Evolutionary conservation across 2,113 vertebrate species (phyloP).

Genomic region (Anoura caudifer): DNA sequence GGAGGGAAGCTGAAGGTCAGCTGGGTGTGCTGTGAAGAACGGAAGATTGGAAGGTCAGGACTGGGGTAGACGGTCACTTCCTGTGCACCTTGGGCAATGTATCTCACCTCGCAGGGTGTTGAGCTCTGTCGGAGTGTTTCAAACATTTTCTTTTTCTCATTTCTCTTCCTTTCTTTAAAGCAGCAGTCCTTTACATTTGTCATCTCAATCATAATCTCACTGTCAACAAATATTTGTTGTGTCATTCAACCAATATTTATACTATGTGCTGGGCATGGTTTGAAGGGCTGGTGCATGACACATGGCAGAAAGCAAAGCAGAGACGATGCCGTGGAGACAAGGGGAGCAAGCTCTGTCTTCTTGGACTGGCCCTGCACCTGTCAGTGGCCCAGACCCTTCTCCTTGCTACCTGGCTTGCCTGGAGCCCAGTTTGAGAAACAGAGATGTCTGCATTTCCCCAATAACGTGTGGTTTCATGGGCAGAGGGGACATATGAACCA

Average conservation of each 20-base stretch:
- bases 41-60: neutral
- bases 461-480: neutral
- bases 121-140: neutral
- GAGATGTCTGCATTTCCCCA: neutral
- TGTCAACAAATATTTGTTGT: neutral
- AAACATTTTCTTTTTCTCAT: neutral
- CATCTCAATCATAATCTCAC: neutral
- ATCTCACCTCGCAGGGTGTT: neutral
- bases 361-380: neutral
- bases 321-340: neutral
- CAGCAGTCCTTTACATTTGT: neutral
- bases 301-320: neutral
- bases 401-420: neutral
- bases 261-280: neutral
- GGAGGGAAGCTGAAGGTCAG: neutral
- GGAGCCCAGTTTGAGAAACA: neutral
- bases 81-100: too few species aligned
- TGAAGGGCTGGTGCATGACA: neutral
- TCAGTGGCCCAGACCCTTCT: neutral
- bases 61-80: neutral
- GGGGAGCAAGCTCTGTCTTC: fast-evolving
- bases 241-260: neutral
- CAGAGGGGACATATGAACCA: neutral
- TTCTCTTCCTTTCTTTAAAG: neutral
- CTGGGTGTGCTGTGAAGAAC: fast-evolving